Evolutionary conservation across 2,888 invertebrate species (phyloP), one percentile per base, ranked within the genome.

Genomic region (Oligia fasciuncula): DNA sequence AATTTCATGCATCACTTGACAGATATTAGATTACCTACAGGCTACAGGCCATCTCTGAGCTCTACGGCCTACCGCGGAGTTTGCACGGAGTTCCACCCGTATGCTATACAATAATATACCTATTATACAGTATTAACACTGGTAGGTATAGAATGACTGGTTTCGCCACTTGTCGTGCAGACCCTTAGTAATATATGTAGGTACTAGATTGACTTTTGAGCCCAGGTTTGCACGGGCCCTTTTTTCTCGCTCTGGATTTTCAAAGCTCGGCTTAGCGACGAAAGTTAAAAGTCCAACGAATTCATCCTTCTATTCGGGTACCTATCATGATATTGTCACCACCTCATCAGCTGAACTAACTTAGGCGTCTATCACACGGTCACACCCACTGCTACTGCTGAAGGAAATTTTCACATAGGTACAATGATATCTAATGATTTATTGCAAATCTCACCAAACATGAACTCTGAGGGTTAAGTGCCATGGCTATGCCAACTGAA

Each of bases 1-100:
- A 94, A 95, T 95, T 95, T 96, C 95, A 96, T 92, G 96, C 95
- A 91, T 95, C 94, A 95, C 94, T 95, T 94, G 89, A 92, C 92
- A 93, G 94, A 94, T 95, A 95, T 95, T 95, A 95, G 93, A 95
- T 96, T 95, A 71, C 60, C 35, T 70, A 75, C 40, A 76, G 76
- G 9, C 46, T 76, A 95, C 94, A 90, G 80, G 70, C 87, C 86
- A 85, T 87, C 88, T 85, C 85, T 77, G 79, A 83, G 90, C 90
- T 93, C 93, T 93, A 92, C 92, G 92, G 90, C 91, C 93, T 93
- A 92, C 92, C 92, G 90, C 91, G 88, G 82, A 76, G 88, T 78
- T 76, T 79, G 83, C 76, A 66, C 8, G 66, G 23, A 46, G 40
- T 23, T 71, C 57, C 60, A 60, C 17, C 11, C n/a, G 11, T 71